A percentile compares a stretch with the other conserved stretches of the same genome.
Evolutionary conservation across 2,113 vertebrate genomes (phyloP).

Genomic region (Baryphthengus martii): DNA sequence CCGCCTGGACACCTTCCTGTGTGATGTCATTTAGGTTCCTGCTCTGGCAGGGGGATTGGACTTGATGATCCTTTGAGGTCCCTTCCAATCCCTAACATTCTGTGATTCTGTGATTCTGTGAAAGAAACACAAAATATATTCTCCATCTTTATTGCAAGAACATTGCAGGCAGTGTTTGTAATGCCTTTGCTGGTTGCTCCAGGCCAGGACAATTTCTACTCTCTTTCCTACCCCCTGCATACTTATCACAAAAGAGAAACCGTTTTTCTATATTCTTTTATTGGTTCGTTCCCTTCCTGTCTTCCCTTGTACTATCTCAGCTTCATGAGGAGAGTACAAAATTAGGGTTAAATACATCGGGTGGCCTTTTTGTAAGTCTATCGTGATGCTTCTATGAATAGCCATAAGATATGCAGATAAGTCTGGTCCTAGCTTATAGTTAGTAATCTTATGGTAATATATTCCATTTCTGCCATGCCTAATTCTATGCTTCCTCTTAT

Average conservation of each 20-base stretch:
- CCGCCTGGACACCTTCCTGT: too few relatives aligned
- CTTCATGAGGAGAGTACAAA: background rate
- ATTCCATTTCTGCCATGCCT: background rate
- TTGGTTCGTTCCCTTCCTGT: background rate
- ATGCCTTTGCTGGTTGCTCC: background rate
- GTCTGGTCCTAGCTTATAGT: background rate
- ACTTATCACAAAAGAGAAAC: background rate
- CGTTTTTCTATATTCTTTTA: background rate
- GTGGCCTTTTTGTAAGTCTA: background rate
- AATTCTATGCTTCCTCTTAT: background rate
- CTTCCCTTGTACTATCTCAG: background rate
- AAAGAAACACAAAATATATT: background rate
- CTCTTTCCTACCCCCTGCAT: background rate
- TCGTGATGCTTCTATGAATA: background rate
- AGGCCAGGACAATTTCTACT: background rate
- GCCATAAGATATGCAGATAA: background rate
- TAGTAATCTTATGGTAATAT: background rate
- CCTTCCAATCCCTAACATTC: too few relatives aligned
- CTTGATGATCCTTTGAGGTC: too few relatives aligned
- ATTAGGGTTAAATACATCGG: background rate
- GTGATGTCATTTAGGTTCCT: too few relatives aligned
- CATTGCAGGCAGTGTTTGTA: background rate
- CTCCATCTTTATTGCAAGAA: background rate
- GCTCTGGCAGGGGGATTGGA: too few relatives aligned
- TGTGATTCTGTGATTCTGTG: too few relatives aligned